phyloP scores from a whole-genome alignment of 2,797 vertebrate genomes.

The Pangasius sanitwongsei region DNA sequence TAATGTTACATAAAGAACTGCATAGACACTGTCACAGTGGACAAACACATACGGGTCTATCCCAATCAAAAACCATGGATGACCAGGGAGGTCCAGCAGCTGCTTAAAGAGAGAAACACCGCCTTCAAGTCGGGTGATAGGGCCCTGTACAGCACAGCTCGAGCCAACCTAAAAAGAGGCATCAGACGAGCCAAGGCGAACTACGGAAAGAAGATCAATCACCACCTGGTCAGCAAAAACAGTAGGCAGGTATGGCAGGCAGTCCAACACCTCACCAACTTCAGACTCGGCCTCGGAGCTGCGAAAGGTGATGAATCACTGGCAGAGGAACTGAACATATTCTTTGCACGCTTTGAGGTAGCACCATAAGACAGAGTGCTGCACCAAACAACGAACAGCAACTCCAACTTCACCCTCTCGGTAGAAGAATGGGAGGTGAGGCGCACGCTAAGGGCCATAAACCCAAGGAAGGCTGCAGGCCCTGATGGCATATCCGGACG shows the following conservation, averaged over 20 bases:
- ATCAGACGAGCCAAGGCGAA: background rate
- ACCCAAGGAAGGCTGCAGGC: too few relatives aligned
- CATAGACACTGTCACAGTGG: conserved; percentile 31
- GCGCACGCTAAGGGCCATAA: too few relatives aligned
- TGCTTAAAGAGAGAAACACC: background rate
- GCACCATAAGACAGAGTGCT: too few relatives aligned
- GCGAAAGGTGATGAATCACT: too few relatives aligned
- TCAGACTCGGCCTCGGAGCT: too few relatives aligned
- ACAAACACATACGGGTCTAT: background rate
- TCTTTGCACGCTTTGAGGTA: too few relatives aligned
- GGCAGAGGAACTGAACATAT: too few relatives aligned
- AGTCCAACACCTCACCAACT: background rate
- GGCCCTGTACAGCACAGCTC: background rate
- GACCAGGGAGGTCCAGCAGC: background rate
- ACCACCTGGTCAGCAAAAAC: background rate
- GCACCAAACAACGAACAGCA: too few relatives aligned
- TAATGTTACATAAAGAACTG: conserved; percentile 39
- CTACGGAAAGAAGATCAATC: background rate
- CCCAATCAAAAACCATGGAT: conserved; percentile 1
- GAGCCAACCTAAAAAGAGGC: background rate
- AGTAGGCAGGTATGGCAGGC: background rate
- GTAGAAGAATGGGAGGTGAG: conserved; percentile 7
- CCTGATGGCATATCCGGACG: too few relatives aligned
- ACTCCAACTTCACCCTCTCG: background rate
- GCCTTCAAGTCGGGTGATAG: background rate